Base-by-base conservation (phyloP, 2,888 invertebrate genomes). In the Epirrhoe tristata region DNA sequence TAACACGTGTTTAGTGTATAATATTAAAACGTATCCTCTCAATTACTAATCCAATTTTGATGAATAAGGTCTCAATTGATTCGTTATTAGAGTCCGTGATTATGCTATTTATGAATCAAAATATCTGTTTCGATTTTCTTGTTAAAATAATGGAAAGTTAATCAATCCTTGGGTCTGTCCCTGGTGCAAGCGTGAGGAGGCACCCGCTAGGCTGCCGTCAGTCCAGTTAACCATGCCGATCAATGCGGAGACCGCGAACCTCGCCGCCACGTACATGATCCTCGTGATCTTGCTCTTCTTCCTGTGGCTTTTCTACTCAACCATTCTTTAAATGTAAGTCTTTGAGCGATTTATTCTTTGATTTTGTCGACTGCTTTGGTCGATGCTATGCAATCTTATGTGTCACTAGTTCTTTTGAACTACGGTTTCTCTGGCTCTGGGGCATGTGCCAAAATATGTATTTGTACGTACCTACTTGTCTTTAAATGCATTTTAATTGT, bases 181-280 rank as follows among this genome's bases (percentile, higher is more conserved):
- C 92, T 91, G 91, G 77, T 58, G 58, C 59, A 86, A 86, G 85
- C 87, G 88, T 76, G 72, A 71, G 75, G 71, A 78, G 77, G 81
- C 81, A 82, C 81, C 79, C 81, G 68, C 84, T 88, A 88, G 90
- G 89, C 72, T 82, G 76, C 77, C 70, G 70, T 72, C 71, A 32
- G 43, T 24, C 39, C 31, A 50, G 24, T 12, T 83, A 80, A 82
- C 76, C 88, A 94, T 93, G 93, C 88, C 92, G 79, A 88, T 92
- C 83, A 94, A 93, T 89, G 93, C 94, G 39, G 96, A 96, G 88
- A 95, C 95, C 53, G 94, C 94, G 61, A 96, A 95, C 85, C 92
- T 96, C 76, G 93, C 96, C 60, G 95, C 96, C 77, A 96, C 96
- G 63, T 96, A 96, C 83, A 91, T 95, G 86, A 96, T 96, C 84